phyloP scores from a whole-genome alignment of 1,140 invertebrate genomes.

The Olivierus martensii region DNA sequence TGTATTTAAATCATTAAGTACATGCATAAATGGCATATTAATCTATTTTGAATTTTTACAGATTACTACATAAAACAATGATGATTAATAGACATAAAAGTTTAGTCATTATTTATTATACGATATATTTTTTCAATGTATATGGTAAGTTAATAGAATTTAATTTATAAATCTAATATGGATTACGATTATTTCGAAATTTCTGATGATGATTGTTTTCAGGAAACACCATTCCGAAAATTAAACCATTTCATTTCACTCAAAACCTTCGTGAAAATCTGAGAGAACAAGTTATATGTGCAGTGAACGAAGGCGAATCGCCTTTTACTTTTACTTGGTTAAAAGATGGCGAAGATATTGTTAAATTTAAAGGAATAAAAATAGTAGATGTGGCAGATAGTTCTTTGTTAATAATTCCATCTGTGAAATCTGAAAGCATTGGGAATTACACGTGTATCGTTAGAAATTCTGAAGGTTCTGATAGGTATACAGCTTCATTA shows the following conservation, averaged over 20 bases:
- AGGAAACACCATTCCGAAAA: conserved; percentile 2
- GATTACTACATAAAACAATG: no score
- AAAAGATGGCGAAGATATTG: conserved; percentile 12
- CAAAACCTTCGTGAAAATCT: conserved; percentile 49
- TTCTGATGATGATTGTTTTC: not conserved
- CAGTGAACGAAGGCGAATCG: conserved; percentile 18
- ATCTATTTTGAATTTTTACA: no score
- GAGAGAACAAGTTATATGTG: conserved; percentile 38
- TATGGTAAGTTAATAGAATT: no score
- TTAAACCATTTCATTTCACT: conserved; percentile 17
- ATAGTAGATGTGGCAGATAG: not conserved
- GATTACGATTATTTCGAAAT: no score
- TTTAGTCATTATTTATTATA: no score
- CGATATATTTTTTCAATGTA: no score
- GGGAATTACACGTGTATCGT: conserved; percentile 25
- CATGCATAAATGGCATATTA: no score
- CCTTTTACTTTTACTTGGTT: conserved; percentile 20
- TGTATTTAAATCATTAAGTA: no score
- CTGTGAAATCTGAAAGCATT: not conserved
- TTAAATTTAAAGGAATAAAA: not conserved
- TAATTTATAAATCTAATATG: no score
- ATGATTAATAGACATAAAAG: no score
- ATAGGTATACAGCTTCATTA: conserved; percentile 17
- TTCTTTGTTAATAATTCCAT: not conserved
- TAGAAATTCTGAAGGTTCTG: conserved; percentile 19